These are phyloP conservation scores for Leptopterna dolabrata DNA, from an alignment of 2,888 invertebrate genomes.

Conservation along the genomic window DNA sequence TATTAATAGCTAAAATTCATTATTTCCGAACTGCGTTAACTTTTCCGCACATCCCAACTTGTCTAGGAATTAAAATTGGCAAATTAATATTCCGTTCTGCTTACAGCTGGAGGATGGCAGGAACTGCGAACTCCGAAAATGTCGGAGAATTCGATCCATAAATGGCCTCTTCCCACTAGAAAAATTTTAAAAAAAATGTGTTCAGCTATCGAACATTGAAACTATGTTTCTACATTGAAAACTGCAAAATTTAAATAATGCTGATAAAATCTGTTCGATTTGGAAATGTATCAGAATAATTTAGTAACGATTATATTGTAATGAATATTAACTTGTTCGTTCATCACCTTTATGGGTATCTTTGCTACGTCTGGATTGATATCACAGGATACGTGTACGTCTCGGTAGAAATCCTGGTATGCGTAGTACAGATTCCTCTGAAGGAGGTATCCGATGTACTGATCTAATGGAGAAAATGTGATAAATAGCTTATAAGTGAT, in stretches of 20 bases:
- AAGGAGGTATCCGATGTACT: constrained; percentile 82
- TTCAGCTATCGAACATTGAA: no score
- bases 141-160: constrained; percentile 77
- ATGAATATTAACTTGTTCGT: no score
- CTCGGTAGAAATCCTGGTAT: constrained; percentile 76
- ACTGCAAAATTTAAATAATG: no score
- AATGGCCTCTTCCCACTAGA: constrained; percentile 76
- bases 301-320: no score
- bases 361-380: constrained; percentile 71
- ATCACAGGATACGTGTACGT: constrained; percentile 75
- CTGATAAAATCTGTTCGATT: no score
- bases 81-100: no score
- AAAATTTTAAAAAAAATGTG: constrained; percentile 62
- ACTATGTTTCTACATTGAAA: no score
- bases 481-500: not conserved
- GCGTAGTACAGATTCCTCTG: constrained; percentile 77
- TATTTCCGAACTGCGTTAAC: no score
- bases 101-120: constrained; percentile 84
- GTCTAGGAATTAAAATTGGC: no score
- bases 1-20: no score
- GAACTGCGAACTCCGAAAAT: constrained; percentile 85
- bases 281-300: no score
- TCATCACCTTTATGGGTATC: constrained; percentile 73
- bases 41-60: no score
- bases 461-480: constrained; percentile 72